Evolutionary conservation across 2,113 vertebrate genomes (phyloP).

Genomic region (Prolemur simus): DNA sequence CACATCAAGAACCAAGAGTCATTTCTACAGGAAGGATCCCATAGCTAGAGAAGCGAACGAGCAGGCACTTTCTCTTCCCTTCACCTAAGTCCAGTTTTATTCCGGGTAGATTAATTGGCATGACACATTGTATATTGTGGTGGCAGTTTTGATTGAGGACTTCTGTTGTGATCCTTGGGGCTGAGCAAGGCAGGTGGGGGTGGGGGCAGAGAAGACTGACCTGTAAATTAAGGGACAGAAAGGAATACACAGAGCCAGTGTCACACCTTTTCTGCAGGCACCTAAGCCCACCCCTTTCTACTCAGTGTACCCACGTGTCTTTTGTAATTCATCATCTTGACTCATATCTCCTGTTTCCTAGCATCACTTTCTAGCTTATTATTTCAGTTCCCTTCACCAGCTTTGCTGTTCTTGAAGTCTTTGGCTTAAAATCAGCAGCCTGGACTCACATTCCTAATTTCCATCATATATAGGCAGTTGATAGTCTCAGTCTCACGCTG

Average conservation of each 20-base stretch:
- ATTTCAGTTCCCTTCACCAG: neutral
- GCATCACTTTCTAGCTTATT: neutral
- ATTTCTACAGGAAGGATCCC: neutral
- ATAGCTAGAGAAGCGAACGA: neutral
- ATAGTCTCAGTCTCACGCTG: neutral
- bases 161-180: neutral
- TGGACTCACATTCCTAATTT: neutral
- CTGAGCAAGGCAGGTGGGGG: rapidly evolving
- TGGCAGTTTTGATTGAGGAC: neutral
- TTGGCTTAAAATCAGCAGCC: neutral
- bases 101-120: neutral
- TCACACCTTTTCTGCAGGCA: too few relatives aligned
- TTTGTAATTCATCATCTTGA: neutral
- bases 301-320: rapidly evolving
- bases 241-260: neutral
- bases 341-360: neutral
- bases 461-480: neutral
- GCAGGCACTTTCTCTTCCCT: neutral
- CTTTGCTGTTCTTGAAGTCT: neutral
- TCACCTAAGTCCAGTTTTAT: neutral
- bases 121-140: neutral
- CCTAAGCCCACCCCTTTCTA: neutral
- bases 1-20: neutral
- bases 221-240: neutral
- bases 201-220: neutral